A percentile compares a stretch with the other conserved stretches of the same genome.
phyloP scores from a whole-genome alignment of 2,797 vertebrate genomes.

The Microctenopoma lineatum region DNA sequence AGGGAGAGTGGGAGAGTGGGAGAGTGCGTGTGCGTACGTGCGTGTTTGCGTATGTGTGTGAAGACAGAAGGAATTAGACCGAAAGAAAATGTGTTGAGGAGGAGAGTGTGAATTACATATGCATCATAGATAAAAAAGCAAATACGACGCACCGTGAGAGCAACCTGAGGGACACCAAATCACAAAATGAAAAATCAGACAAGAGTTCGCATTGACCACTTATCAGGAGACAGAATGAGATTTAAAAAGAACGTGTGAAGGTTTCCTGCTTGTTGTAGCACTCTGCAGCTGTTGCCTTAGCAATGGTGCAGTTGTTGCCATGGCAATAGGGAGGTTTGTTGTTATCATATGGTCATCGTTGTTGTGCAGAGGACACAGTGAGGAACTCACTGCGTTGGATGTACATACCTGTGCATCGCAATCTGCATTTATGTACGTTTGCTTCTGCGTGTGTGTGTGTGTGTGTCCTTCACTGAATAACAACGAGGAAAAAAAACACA shows the following conservation, averaged over 20 bases:
- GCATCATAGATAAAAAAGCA: constrained; percentile 70
- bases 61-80: constrained; percentile 83
- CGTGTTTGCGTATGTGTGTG: constrained; percentile 44
- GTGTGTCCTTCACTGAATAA: constrained; percentile 5
- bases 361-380: constrained; percentile 39
- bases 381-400: constrained; percentile 44
- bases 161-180: constrained; percentile 30
- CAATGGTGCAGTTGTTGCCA: constrained; percentile 86
- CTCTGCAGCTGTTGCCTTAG: constrained; percentile 85
- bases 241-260: constrained; percentile 44
- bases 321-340: constrained; percentile 80
- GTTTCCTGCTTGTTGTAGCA: constrained; percentile 78
- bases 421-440: constrained; percentile 5
- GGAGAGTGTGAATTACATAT: constrained; percentile 83
- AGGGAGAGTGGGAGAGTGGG: constrained; percentile 67
- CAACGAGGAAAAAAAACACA: constrained; percentile 16
- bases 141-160: constrained; percentile 52
- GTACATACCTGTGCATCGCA: constrained; percentile 39
- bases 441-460: neutral
- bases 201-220: constrained; percentile 29
- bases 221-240: constrained; percentile 33
- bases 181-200: constrained; percentile 2
- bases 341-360: constrained; percentile 73
- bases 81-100: constrained; percentile 80
- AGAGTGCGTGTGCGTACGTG: constrained; percentile 41